Percentiles rank a stretch among this genome's conserved stretches.
Conservation (phyloP, 2,888 invertebrate genomes). For the Phaonia tiefii region DNA sequence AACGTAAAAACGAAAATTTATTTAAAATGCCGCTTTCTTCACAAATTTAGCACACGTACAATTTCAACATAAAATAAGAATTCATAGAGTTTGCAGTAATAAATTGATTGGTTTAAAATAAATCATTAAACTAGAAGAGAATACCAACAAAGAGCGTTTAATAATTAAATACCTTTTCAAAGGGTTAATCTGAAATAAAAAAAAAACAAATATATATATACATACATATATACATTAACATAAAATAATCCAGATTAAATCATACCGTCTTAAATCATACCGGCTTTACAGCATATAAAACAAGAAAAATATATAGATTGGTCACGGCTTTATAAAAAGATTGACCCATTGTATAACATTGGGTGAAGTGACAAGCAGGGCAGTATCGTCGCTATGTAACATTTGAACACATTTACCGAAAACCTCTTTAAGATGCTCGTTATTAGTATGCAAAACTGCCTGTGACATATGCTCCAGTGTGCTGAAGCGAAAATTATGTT, state of each 20-base stretch:
- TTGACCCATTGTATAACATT: slow-evolving; percentile 60
- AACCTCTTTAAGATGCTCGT: slow-evolving; percentile 57
- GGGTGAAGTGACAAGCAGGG: slow-evolving; percentile 47
- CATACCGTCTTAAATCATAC: too few species aligned
- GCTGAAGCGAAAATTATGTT: slow-evolving; percentile 68
- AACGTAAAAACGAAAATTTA: slow-evolving; percentile 16
- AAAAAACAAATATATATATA: slow-evolving; percentile 32
- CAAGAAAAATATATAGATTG: slow-evolving; percentile 30
- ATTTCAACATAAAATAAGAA: slow-evolving; percentile 46
- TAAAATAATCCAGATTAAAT: slow-evolving; percentile 29
- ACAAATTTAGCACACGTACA: slow-evolving; percentile 41
- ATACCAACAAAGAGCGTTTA: slow-evolving; percentile 44
- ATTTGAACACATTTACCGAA: slow-evolving; percentile 67
- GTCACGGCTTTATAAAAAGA: slow-evolving; percentile 34
- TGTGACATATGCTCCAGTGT: slow-evolving; percentile 67
- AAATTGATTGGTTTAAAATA: slow-evolving; percentile 58
- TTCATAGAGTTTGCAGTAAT: slow-evolving; percentile 51
- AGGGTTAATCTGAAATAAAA: slow-evolving; percentile 65
- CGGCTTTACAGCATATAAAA: neutral
- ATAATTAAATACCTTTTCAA: slow-evolving; percentile 64
- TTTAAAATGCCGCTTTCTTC: slow-evolving; percentile 17
- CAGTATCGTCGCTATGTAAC: slow-evolving; percentile 59
- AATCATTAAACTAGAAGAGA: slow-evolving; percentile 51
- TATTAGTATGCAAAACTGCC: slow-evolving; percentile 60
- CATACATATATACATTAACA: slow-evolving; percentile 16